Evolutionary conservation across 1,140 invertebrate species (phyloP).

Genomic region (Sycophaga agraensis): DNA sequence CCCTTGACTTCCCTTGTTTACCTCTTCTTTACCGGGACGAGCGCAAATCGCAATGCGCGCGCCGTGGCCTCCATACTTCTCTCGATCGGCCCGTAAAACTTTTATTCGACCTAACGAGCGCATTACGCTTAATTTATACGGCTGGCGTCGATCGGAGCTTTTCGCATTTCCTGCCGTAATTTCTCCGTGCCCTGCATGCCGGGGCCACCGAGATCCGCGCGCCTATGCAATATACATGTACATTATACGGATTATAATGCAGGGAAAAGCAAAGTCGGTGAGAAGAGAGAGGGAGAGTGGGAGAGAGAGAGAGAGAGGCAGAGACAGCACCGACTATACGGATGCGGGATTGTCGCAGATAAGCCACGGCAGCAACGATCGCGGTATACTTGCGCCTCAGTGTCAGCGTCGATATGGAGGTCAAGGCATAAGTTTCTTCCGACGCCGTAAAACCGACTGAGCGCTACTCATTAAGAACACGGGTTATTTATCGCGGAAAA

Average conservation of each 20-base stretch:
- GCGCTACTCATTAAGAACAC: conserved; percentile 21
- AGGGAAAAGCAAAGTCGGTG: conserved; percentile 18
- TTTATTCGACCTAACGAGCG: conserved; percentile 52
- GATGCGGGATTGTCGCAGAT: conserved; percentile 36
- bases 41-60: no score
- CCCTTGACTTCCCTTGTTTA: not conserved
- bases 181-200: conserved; percentile 36
- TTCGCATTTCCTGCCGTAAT: conserved; percentile 43
- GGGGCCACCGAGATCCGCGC: no score
- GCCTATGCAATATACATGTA: not conserved
- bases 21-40: not conserved
- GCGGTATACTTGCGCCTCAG: not conserved
- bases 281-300: not conserved
- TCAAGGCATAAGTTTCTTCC: conserved; percentile 24
- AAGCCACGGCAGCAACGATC: not conserved
- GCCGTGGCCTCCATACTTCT: not conserved
- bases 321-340: conserved; percentile 29
- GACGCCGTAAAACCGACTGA: conserved; percentile 13
- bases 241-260: not conserved
- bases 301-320: not conserved
- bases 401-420: not conserved
- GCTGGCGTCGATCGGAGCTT: conserved; percentile 36
- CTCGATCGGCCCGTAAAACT: conserved; percentile 52
- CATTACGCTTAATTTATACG: conserved; percentile 51
- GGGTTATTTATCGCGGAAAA: conserved; percentile 25